phyloP scores from a whole-genome alignment of 1,140 invertebrate genomes.

The Calliphora vicina region DNA sequence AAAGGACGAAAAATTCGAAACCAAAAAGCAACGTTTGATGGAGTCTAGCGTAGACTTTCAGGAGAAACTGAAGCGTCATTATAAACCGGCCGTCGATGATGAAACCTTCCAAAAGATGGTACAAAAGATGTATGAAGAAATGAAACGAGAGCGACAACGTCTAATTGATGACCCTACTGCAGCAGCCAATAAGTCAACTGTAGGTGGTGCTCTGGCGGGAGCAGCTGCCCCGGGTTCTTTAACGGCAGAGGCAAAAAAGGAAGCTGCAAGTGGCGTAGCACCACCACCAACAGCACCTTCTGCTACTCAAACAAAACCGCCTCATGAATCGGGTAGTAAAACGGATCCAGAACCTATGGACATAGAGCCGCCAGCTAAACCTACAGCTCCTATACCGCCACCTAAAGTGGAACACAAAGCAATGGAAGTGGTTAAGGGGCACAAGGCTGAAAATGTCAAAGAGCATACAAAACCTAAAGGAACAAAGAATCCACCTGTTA shows the following conservation, averaged over 20 bases:
- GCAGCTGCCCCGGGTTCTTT: neutral
- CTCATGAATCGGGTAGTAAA: slow-evolving; percentile 53
- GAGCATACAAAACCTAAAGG: slow-evolving; percentile 23
- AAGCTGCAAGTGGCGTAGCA: neutral
- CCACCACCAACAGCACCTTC: slow-evolving; percentile 9
- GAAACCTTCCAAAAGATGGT: slow-evolving; percentile 92
- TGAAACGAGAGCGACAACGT: slow-evolving; percentile 73
- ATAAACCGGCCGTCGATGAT: slow-evolving; percentile 90
- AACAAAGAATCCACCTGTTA: neutral
- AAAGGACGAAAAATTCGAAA: slow-evolving; percentile 97
- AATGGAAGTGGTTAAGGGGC: neutral
- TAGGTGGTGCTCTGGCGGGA: slow-evolving; percentile 43
- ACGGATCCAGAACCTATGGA: slow-evolving; percentile 62
- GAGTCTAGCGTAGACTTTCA: slow-evolving; percentile 94
- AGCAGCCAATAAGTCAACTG: slow-evolving; percentile 58
- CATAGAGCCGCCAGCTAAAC: slow-evolving; percentile 57
- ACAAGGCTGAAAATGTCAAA: slow-evolving; percentile 15
- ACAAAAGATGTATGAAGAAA: slow-evolving; percentile 80
- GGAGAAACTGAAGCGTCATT: slow-evolving; percentile 93
- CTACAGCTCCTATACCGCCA: slow-evolving; percentile 48
- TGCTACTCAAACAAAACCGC: slow-evolving; percentile 19
- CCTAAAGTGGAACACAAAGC: slow-evolving; percentile 42
- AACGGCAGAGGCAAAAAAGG: slow-evolving; percentile 30
- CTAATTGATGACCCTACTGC: slow-evolving; percentile 65
- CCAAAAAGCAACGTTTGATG: slow-evolving; percentile 94